A percentile compares a stretch with the other conserved stretches of the same genome.
Evolutionary conservation across 2,113 vertebrate species (phyloP).

Genomic region (Oncorhynchus tshawytscha): DNA sequence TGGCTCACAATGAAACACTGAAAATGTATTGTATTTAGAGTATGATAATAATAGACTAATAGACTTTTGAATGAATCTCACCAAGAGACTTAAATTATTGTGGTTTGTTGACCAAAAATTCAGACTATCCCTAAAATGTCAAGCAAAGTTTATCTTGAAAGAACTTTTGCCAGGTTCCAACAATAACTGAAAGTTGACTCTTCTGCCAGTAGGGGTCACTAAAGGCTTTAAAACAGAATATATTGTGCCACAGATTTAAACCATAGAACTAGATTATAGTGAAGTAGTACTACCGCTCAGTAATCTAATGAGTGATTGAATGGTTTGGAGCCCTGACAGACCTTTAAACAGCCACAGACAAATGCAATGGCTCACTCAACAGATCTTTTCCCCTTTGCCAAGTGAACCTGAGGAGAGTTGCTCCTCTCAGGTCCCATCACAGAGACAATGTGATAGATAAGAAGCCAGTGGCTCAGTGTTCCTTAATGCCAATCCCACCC

Average conservation of each 20-base stretch:
- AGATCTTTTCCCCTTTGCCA: conserved; percentile 57
- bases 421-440: conserved; percentile 1
- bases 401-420: conserved; percentile 40
- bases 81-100: too few species aligned
- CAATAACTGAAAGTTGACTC: neutral
- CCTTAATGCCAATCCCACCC: conserved; percentile 61
- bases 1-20: too few species aligned
- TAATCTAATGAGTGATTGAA: neutral
- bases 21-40: too few species aligned
- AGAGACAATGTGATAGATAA: conserved; percentile 2
- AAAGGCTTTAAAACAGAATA: neutral
- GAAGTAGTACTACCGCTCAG: too few species aligned
- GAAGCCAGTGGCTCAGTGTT: conserved; percentile 60
- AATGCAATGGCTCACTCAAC: conserved; percentile 42
- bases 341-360: conserved; percentile 72
- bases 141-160: too few species aligned
- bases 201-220: conserved; percentile 9
- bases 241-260: neutral
- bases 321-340: neutral
- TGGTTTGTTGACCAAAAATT: too few species aligned
- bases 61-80: too few species aligned
- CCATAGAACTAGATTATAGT: neutral
- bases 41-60: too few species aligned
- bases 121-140: too few species aligned
- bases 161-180: neutral